Percentiles rank a stretch among this genome's conserved stretches.
phyloP scores from a whole-genome alignment of 2,113 vertebrate species.

The Cyanoramphus novaezelandiae region DNA sequence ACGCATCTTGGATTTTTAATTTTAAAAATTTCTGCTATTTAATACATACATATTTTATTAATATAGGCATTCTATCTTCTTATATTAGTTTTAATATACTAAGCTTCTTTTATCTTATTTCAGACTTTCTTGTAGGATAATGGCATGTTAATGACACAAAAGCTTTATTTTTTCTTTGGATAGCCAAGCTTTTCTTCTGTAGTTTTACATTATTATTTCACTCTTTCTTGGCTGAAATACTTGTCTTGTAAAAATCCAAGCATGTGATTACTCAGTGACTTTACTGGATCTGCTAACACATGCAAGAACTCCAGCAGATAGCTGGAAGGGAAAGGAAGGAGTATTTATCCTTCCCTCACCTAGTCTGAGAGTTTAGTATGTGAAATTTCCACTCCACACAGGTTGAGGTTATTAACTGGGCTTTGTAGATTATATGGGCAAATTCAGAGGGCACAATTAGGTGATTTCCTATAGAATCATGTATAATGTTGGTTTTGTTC shows the following conservation, averaged over 20 bases:
- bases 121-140: not conserved
- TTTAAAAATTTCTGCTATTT: not conserved
- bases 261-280: not conserved
- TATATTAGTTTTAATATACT: not conserved
- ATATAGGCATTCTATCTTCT: not conserved
- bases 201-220: not conserved
- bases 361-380: not conserved
- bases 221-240: not conserved
- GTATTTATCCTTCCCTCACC: not conserved
- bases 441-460: not conserved
- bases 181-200: not conserved
- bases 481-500: not conserved
- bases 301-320: not conserved
- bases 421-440: not conserved
- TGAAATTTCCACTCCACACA: not conserved
- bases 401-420: not conserved
- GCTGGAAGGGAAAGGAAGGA: not conserved
- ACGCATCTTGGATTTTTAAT: not conserved
- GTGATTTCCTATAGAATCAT: not conserved
- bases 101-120: not conserved
- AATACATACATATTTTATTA: not conserved
- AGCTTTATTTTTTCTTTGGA: not conserved
- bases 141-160: not conserved
- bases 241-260: not conserved
- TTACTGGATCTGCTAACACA: not conserved